These are phyloP conservation scores for Pectinophora gossypiella DNA, from an alignment of 1,140 invertebrate species.

Conservation along the genomic window DNA sequence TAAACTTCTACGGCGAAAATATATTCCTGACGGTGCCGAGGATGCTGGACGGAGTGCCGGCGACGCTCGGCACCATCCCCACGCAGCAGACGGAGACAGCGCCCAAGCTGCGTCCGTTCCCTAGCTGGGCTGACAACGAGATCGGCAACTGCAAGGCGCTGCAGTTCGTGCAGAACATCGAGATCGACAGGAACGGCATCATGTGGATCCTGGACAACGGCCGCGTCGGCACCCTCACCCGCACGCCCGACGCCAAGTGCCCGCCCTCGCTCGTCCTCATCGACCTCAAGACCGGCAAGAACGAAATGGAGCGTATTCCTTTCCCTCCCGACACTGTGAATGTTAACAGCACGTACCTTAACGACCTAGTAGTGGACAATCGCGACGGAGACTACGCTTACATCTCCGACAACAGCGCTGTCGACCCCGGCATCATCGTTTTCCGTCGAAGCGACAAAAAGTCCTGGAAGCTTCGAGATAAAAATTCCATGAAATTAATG, in stretches of 20 bases:
- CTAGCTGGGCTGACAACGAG: slow-evolving; percentile 80
- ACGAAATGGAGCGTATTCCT: slow-evolving; percentile 73
- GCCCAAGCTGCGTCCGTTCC: slow-evolving; percentile 79
- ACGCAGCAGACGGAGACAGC: slow-evolving; percentile 73
- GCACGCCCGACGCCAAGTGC: slow-evolving; percentile 69
- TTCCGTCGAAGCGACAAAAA: slow-evolving; percentile 77
- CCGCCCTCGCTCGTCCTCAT: slow-evolving; percentile 81
- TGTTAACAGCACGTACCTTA: slow-evolving; percentile 75
- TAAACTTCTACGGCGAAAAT: slow-evolving; percentile 78
- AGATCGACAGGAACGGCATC: slow-evolving; percentile 80
- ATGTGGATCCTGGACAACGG: slow-evolving; percentile 85
- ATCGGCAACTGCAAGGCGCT: slow-evolving; percentile 78
- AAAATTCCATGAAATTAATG: slow-evolving; percentile 77
- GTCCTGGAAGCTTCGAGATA: slow-evolving; percentile 81
- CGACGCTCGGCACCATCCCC: slow-evolving; percentile 79
- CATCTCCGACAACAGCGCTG: slow-evolving; percentile 80
- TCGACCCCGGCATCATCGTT: slow-evolving; percentile 83
- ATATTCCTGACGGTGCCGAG: slow-evolving; percentile 80
- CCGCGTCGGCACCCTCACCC: slow-evolving; percentile 71
- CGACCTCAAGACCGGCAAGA: slow-evolving; percentile 77
- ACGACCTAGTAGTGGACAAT: slow-evolving; percentile 82
- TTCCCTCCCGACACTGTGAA: slow-evolving; percentile 76
- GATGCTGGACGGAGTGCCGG: slow-evolving; percentile 80
- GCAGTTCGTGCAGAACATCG: slow-evolving; percentile 83
- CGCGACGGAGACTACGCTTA: slow-evolving; percentile 81